Percentiles rank a stretch among this genome's conserved stretches.
These are phyloP conservation scores for Villa cingulata DNA, from an alignment of 2,888 invertebrate species.

Conservation along the genomic window DNA sequence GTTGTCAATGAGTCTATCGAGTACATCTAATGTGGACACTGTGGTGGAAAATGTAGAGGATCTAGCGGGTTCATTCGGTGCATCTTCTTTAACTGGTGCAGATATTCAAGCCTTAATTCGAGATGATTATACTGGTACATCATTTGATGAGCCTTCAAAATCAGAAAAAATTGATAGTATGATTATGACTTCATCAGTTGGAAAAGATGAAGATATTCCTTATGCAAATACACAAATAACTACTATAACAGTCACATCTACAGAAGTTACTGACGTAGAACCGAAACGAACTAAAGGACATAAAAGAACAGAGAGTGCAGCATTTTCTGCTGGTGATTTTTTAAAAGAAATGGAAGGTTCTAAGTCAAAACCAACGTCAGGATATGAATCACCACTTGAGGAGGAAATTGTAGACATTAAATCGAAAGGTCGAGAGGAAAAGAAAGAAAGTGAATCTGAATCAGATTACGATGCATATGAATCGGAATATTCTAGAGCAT, in stretches of 20 bases:
- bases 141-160: conserved; percentile 13
- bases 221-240: conserved; percentile 18
- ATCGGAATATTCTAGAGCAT: conserved; percentile 37
- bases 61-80: conserved; percentile 30
- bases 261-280: conserved; percentile 21
- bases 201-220: conserved; percentile 17
- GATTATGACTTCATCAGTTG: conserved; percentile 22
- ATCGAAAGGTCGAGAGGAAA: conserved; percentile 23
- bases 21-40: conserved; percentile 41
- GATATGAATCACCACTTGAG: conserved; percentile 23
- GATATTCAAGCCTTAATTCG: conserved; percentile 19
- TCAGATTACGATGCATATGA: conserved; percentile 38
- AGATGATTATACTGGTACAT: conserved; percentile 15
- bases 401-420: conserved; percentile 28
- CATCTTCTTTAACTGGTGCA: conserved; percentile 32
- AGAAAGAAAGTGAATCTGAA: conserved; percentile 37
- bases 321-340: conserved; percentile 19
- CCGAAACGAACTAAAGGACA: conserved; percentile 38
- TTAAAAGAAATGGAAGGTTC: conserved; percentile 23
- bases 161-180: conserved; percentile 12
- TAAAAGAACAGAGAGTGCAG: conserved; percentile 42
- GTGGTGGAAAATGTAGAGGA: conserved; percentile 34
- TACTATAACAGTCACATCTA: conserved; percentile 20
- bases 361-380: not conserved
- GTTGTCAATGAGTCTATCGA: conserved; percentile 44